Conservation (phyloP, 2,113 vertebrate genomes). For the Alosa alosa region DNA sequence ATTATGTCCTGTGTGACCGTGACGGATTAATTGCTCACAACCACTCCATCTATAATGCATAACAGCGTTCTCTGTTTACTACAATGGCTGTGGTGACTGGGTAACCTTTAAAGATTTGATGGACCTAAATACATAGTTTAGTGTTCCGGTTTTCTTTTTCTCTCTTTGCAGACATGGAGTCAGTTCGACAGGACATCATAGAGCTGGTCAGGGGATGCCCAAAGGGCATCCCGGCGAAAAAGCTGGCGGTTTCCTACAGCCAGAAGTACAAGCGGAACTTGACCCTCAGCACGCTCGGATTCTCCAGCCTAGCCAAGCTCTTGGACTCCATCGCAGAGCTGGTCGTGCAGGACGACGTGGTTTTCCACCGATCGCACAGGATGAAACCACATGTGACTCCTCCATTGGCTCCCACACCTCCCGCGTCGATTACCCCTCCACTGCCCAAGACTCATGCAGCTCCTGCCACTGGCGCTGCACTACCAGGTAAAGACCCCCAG, state of each 20-base stretch:
- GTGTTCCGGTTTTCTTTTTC: neutral
- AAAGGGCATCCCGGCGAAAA: constrained; percentile 53
- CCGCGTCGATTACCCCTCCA: neutral
- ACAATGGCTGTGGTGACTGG: neutral
- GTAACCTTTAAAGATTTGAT: neutral
- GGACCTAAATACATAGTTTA: neutral
- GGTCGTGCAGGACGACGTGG: constrained; percentile 37
- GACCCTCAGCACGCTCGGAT: constrained; percentile 50
- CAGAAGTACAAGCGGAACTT: constrained; percentile 53
- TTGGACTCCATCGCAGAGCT: constrained; percentile 57
- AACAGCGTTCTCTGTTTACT: neutral
- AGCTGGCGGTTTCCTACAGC: constrained; percentile 45
- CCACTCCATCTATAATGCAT: neutral
- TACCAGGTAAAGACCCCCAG: neutral
- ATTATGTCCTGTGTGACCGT: neutral
- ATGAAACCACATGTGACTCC: neutral
- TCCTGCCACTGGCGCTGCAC: neutral
- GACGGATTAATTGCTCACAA: too few relatives aligned
- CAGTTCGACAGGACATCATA: constrained; percentile 44
- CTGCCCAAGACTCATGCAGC: neutral
- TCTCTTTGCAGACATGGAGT: constrained; percentile 45
- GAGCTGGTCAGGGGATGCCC: constrained; percentile 52
- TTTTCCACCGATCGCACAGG: constrained; percentile 54
- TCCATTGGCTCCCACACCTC: neutral
- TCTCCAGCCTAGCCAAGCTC: constrained; percentile 45